Evolutionary conservation across 1,140 invertebrate genomes (phyloP), one percentile per base, ranked within the genome.

Genomic region (Kradibia gibbosae): DNA sequence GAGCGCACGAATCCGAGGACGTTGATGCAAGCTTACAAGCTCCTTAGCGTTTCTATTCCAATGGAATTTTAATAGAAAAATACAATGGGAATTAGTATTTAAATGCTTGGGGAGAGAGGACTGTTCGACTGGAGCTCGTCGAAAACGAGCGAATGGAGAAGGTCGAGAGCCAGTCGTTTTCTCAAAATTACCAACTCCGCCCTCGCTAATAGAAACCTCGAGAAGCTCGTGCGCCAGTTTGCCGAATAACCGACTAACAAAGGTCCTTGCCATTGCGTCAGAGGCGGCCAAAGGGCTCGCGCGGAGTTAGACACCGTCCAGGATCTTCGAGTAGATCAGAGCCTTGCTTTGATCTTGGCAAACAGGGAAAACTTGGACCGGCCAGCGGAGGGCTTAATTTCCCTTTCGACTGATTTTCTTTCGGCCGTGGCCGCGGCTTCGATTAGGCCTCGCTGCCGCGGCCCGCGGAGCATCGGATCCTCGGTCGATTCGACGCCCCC

Each of bases 311-410:
- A 87, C 84, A 84, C 82, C 80, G 82, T 81, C 82, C 70, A 80
- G 57, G 82, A 88, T 88, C 83, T 73, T 5, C 42, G 39, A 72
- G 84, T 81, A 83, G 83, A n/a, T n/a, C 50, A 81, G 85, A 85
- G 82, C 85, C 88, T 86, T 62, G 72, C 88, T 90, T 90, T 90
- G 89, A 90, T 91, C 88, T 91, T 85, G 76, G 88, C 88, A 86
- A 89, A 90, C 88, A 88, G 89, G 15, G 83, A 86, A 91, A 91
- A 84, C 90, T 88, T 89, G 87, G 89, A 86, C 89, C 83, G 0
- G 50, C 80, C 34, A 84, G 85, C 83, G 76, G 20, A 77, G 45
- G 83, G 78, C 82, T 57, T 60, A 65, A 50, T 71, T 62, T 28
- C 50, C 22, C 17, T 71, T 28, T 62, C 39, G 50, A 34, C 22